phyloP scores from a whole-genome alignment of 2,797 vertebrate genomes.

The Takifugu ocellatus region DNA sequence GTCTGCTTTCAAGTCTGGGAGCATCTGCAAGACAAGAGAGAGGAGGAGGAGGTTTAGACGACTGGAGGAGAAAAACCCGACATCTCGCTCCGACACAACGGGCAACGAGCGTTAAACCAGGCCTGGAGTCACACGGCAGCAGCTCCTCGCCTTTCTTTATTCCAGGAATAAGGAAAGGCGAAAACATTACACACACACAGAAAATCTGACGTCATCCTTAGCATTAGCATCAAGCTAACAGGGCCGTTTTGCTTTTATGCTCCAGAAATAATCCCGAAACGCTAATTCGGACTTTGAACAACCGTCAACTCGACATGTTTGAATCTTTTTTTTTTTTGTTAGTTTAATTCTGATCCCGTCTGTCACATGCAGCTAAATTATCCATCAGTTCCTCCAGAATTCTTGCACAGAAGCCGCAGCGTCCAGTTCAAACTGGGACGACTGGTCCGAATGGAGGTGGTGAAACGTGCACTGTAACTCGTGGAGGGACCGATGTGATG shows the following conservation, averaged over 20 bases:
- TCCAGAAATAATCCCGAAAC: too few relatives aligned
- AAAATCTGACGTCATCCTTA: not conserved
- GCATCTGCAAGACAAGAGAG: slow-evolving; percentile 80
- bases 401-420: too few relatives aligned
- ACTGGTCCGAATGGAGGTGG: too few relatives aligned
- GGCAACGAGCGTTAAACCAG: slow-evolving; percentile 44
- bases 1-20: slow-evolving; percentile 99
- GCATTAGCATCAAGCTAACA: too few relatives aligned
- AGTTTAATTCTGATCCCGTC: too few relatives aligned
- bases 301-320: too few relatives aligned
- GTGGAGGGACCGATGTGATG: slow-evolving; percentile 3
- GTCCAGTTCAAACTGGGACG: too few relatives aligned
- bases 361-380: slow-evolving; percentile 17
- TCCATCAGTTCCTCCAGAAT: not conserved
- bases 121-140: slow-evolving; percentile 49
- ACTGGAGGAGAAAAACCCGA: slow-evolving; percentile 2
- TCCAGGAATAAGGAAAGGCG: not conserved
- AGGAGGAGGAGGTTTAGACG: slow-evolving; percentile 52
- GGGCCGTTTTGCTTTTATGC: too few relatives aligned
- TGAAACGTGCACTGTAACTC: too few relatives aligned
- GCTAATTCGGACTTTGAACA: too few relatives aligned
- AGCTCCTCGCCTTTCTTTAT: not conserved
- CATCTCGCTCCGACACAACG: not conserved
- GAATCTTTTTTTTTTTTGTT: too few relatives aligned
- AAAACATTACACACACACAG: not conserved